phyloP scores from a whole-genome alignment of 2,888 invertebrate species.

The Gibbula magus region DNA sequence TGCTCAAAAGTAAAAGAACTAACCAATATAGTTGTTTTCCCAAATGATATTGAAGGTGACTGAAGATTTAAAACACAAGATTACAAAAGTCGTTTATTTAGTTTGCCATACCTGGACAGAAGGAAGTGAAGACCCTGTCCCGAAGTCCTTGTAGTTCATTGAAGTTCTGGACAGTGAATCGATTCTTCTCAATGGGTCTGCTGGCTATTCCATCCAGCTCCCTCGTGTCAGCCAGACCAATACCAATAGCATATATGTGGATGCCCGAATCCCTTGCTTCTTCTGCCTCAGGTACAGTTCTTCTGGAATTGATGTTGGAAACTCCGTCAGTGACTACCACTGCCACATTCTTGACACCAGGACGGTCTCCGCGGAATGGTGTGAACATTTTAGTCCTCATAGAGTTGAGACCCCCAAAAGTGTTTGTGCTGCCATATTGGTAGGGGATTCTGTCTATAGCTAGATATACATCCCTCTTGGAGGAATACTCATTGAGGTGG shows the following conservation, averaged over 20 bases:
- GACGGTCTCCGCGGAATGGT: constrained; percentile 50
- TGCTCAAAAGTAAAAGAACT: no score
- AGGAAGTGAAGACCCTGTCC: constrained; percentile 44
- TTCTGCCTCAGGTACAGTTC: constrained; percentile 62
- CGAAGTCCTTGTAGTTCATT: constrained; percentile 53
- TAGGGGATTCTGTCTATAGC: constrained; percentile 54
- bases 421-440: constrained; percentile 56
- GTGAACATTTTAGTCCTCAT: constrained; percentile 54
- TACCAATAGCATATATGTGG: constrained; percentile 60
- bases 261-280: constrained; percentile 50
- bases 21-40: no score
- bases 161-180: constrained; percentile 59
- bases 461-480: constrained; percentile 44
- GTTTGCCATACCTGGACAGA: constrained; percentile 39
- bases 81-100: no score
- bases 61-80: no score
- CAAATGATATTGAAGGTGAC: no score
- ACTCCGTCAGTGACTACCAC: constrained; percentile 61
- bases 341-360: constrained; percentile 50
- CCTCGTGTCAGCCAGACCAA: constrained; percentile 55
- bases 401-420: constrained; percentile 52
- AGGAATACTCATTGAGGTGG: constrained; percentile 51
- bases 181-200: constrained; percentile 52
- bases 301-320: constrained; percentile 57
- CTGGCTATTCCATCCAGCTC: constrained; percentile 67